These are phyloP conservation scores for Tinamus major DNA, from an alignment of 2,797 vertebrate genomes.

Conservation along the genomic window DNA sequence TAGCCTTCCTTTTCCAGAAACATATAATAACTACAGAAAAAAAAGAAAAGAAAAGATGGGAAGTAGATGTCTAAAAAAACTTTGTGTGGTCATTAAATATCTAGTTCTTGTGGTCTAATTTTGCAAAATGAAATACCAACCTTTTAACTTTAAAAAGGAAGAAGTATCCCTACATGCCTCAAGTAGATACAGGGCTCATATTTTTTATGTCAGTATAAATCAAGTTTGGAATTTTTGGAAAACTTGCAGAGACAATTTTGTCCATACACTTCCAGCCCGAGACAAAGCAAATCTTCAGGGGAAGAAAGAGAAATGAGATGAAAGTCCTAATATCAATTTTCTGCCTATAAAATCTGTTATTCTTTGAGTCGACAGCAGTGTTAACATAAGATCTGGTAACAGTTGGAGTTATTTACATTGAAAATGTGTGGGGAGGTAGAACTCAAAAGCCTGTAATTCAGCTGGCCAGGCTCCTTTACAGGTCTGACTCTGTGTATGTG, in stretches of 20 bases:
- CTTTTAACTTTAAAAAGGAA: conserved; percentile 10
- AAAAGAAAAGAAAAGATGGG: not conserved
- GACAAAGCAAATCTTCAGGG: not conserved
- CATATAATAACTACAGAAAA: not conserved
- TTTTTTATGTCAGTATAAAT: not conserved
- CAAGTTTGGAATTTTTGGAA: not conserved
- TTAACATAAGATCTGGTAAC: not conserved
- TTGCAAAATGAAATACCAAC: conserved; percentile 5
- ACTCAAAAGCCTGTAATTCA: not conserved
- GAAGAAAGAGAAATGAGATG: not conserved
- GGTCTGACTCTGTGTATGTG: not conserved
- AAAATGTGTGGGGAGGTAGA: not conserved
- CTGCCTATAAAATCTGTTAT: not conserved
- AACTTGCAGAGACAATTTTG: not conserved
- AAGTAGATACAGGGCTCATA: not conserved
- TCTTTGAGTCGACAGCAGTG: not conserved
- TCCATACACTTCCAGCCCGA: not conserved
- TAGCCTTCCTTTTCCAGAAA: not conserved
- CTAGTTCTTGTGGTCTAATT: not conserved
- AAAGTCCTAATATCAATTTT: not conserved
- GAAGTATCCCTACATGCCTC: not conserved
- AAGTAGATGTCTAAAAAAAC: not conserved
- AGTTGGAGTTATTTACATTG: not conserved
- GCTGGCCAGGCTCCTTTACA: not conserved
- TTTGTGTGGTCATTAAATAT: not conserved